Evolutionary conservation across 2,797 vertebrate species (phyloP).

Genomic region (Halcyon leucocephala): DNA sequence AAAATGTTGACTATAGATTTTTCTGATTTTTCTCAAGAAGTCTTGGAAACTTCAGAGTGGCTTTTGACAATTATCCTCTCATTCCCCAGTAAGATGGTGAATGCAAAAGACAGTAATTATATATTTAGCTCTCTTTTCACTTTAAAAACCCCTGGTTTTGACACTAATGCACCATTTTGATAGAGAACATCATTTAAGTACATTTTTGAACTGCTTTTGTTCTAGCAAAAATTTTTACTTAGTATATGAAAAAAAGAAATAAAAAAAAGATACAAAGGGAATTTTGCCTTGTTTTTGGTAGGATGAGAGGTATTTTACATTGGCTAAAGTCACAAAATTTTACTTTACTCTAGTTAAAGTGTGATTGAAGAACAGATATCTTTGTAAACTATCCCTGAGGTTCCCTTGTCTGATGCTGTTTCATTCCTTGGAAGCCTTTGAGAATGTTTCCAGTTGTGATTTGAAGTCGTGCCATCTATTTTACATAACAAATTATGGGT

Average conservation of each 20-base stretch:
- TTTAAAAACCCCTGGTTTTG: background rate
- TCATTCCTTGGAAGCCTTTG: slow-evolving; percentile 33
- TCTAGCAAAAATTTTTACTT: background rate
- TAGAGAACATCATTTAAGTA: background rate
- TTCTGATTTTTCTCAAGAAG: background rate
- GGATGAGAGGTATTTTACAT: slow-evolving; percentile 13
- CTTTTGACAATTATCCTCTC: background rate
- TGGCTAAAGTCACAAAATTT: slow-evolving; percentile 29
- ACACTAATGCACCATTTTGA: background rate
- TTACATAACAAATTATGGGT: background rate
- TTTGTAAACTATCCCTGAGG: slow-evolving; percentile 36
- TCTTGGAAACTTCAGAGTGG: background rate
- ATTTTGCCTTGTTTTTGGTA: slow-evolving; percentile 44
- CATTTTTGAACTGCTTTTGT: background rate
- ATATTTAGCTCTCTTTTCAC: background rate
- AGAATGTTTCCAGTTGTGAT: background rate
- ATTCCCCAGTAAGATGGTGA: background rate
- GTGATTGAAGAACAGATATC: slow-evolving; percentile 46
- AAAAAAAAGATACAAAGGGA: background rate
- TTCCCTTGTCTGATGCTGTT: slow-evolving; percentile 9
- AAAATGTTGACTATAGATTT: background rate
- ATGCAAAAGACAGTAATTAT: background rate
- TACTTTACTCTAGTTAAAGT: background rate
- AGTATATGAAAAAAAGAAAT: background rate
- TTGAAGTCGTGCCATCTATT: slow-evolving; percentile 40